Base-by-base conservation (phyloP, 2,113 vertebrate species). In the Laterallus jamaicensis region DNA sequence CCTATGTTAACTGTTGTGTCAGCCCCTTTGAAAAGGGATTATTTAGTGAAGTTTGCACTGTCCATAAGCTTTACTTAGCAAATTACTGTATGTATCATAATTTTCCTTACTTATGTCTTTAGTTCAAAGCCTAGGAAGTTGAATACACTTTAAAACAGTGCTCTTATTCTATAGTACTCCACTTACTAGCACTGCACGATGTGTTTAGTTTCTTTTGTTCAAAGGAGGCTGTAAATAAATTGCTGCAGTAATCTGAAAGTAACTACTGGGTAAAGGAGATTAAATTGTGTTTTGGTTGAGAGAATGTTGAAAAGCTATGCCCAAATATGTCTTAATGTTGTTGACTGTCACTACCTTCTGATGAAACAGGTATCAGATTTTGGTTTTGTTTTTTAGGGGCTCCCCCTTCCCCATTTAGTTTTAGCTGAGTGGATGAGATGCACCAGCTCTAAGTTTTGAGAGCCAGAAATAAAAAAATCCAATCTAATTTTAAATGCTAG, bases 151-250 rank as follows among this genome's bases (percentile, higher is more conserved):
- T 79, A 94, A 83, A 88, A 37, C 4, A 76, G 55, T 69, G 76
- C 15, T 58, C 31, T 32, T 83, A 11, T 84, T 95, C 55, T 50
- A 56, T 92, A 37, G 35, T 86, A 13, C 26, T 83, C 37, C 92
- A 60, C 75, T 85, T 31, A 58, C 59, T 91, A 83, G 78, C 29
- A 50, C 82, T 91, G 29, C 11, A 5, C 13, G 18, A 55, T 87
- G 69, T 78, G 44, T 87, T 95, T 83, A 75, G 68, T 74, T 80
- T 37, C 35, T 50, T 83, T 55, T 74, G 11, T 19, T 96, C 49
- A 49, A 77, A 93, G 95, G 17, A 78, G 18, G 12, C 32, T 93
- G 82, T 60, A 81, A 82, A 58, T 39, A 90, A 96, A 90, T 82
- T 87, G 67, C 4, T 73, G 29, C 22, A 90, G 22, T 39, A 70